phyloP scores from a whole-genome alignment of 2,888 invertebrate species.

The Andrena camellia region DNA sequence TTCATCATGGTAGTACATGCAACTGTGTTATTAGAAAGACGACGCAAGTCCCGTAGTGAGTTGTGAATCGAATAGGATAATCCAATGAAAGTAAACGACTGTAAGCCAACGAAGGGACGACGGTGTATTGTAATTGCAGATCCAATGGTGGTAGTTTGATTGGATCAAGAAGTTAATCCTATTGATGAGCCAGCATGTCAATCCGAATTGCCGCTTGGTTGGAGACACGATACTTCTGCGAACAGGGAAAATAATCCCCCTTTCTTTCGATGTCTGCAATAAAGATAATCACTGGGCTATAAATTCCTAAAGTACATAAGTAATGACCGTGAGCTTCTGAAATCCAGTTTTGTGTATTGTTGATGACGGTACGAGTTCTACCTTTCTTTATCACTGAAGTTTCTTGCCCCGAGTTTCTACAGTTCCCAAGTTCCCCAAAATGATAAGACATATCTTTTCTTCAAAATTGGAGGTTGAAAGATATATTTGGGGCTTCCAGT shows the following conservation, averaged over 20 bases:
- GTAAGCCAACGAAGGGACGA: slow-evolving; percentile 48
- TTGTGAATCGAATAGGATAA: slow-evolving; percentile 11
- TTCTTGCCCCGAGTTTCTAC: background rate
- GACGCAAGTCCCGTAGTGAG: background rate
- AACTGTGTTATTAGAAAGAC: background rate
- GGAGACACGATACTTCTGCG: slow-evolving; percentile 1
- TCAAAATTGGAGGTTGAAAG: background rate
- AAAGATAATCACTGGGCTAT: background rate
- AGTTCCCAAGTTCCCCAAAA: background rate
- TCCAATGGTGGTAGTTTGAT: slow-evolving; percentile 24
- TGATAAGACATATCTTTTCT: background rate
- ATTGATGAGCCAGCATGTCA: slow-evolving; percentile 20
- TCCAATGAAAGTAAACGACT: slow-evolving; percentile 36
- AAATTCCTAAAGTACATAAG: background rate
- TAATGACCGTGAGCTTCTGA: background rate
- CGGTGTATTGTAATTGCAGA: slow-evolving; percentile 40
- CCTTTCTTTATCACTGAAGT: background rate
- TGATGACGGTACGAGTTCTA: background rate
- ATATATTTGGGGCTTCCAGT: background rate
- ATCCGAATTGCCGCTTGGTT: slow-evolving; percentile 14
- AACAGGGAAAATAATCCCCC: background rate
- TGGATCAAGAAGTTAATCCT: slow-evolving; percentile 41
- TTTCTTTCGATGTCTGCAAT: background rate
- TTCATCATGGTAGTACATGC: too few species aligned
- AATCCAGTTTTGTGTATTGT: background rate